A percentile compares a stretch with the other conserved stretches of the same genome.
Evolutionary conservation across 2,113 vertebrate genomes (phyloP).

Genomic region (Siphamia tubifer): DNA sequence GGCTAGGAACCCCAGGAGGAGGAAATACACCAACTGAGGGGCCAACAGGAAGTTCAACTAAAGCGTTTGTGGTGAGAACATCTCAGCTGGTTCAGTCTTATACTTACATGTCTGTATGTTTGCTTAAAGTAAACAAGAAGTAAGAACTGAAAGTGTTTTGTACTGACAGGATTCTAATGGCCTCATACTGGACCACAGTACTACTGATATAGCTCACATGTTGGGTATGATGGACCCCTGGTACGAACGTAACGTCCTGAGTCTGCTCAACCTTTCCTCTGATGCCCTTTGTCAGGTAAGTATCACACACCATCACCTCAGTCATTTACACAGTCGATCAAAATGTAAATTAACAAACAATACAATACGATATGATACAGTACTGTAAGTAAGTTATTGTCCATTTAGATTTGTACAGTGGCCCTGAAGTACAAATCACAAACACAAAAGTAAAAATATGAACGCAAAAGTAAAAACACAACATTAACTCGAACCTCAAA

Average conservation of each 20-base stretch:
- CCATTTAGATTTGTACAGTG: too few species aligned
- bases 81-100: not conserved
- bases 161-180: slow-evolving; percentile 38
- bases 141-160: too few species aligned
- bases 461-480: too few species aligned
- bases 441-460: too few species aligned
- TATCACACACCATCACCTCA: too few species aligned
- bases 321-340: not conserved
- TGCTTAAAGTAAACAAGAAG: not conserved
- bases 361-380: too few species aligned
- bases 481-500: too few species aligned
- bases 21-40: slow-evolving; percentile 3
- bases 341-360: too few species aligned
- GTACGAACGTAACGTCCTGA: slow-evolving; percentile 91
- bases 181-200: slow-evolving; percentile 72
- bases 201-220: slow-evolving; percentile 88
- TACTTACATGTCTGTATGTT: not conserved
- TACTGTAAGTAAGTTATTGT: too few species aligned
- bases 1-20: slow-evolving; percentile 12
- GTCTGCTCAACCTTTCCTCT: slow-evolving; percentile 88
- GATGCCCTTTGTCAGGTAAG: slow-evolving; percentile 88
- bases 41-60: slow-evolving; percentile 36
- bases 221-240: slow-evolving; percentile 92
- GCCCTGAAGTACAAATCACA: too few species aligned
- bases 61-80: slow-evolving; percentile 50